phyloP scores from a whole-genome alignment of 1,140 invertebrate genomes.

The Anastatus disparis region DNA sequence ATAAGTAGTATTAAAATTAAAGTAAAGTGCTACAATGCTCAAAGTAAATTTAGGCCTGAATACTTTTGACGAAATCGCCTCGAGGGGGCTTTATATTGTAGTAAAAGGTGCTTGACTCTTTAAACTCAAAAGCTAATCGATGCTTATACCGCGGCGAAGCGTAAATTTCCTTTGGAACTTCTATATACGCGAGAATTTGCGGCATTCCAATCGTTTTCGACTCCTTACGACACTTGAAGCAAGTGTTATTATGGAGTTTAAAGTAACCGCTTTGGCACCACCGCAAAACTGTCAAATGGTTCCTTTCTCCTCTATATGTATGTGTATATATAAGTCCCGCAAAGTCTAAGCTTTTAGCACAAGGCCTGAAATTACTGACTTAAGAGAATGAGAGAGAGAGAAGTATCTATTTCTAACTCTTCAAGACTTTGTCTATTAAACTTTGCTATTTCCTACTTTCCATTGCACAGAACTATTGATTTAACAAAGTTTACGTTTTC shows the following conservation, averaged over 20 bases:
- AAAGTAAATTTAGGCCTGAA: too few species aligned
- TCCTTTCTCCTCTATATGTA: too few species aligned
- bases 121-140: constrained; percentile 8
- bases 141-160: constrained; percentile 13
- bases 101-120: too few species aligned
- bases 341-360: neutral
- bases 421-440: constrained; percentile 14
- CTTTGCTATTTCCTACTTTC: neutral
- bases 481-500: too few species aligned
- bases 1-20: too few species aligned
- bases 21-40: too few species aligned
- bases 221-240: constrained; percentile 24
- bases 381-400: too few species aligned
- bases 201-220: constrained; percentile 17
- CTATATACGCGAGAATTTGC: constrained; percentile 2
- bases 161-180: constrained; percentile 30
- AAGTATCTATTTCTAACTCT: constrained; percentile 19
- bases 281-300: constrained; percentile 41
- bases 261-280: constrained; percentile 11
- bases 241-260: constrained; percentile 22
- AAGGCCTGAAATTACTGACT: neutral
- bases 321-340: constrained; percentile 1
- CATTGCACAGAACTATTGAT: neutral
- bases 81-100: too few species aligned
- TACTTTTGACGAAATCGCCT: too few species aligned